phyloP scores from a whole-genome alignment of 2,113 vertebrate genomes.

The Labeo catla region DNA sequence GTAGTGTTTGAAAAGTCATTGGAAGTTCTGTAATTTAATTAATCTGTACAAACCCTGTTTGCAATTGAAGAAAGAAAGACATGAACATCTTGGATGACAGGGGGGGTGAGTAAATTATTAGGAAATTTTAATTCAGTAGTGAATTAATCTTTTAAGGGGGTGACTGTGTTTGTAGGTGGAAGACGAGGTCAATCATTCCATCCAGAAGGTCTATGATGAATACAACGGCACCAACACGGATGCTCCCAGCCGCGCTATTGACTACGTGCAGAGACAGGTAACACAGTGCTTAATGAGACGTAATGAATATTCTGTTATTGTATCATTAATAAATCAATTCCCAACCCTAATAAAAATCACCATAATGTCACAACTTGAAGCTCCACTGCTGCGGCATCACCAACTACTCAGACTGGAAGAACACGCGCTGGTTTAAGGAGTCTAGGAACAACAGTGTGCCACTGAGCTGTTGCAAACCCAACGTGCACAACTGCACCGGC shows the following conservation, averaged over 20 bases:
- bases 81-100: no score
- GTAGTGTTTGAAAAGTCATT: no score
- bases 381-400: constrained; percentile 94
- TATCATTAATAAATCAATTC: background rate
- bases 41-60: no score
- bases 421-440: constrained; percentile 92
- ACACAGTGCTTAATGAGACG: constrained; percentile 51
- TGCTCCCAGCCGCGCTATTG: constrained; percentile 94
- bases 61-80: no score
- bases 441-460: constrained; percentile 95
- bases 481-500: constrained; percentile 87
- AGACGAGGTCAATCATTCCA: constrained; percentile 91
- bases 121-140: no score
- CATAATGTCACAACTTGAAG: constrained; percentile 64
- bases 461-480: constrained; percentile 91
- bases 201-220: constrained; percentile 90
- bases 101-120: no score
- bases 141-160: no score
- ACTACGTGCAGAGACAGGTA: constrained; percentile 98
- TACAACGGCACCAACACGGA: constrained; percentile 94
- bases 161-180: constrained; percentile 84
- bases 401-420: constrained; percentile 95
- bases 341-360: background rate
- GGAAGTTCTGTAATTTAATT: no score
- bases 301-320: background rate